phyloP scores from a whole-genome alignment of 2,797 vertebrate genomes.

The Nothura maculosa region DNA sequence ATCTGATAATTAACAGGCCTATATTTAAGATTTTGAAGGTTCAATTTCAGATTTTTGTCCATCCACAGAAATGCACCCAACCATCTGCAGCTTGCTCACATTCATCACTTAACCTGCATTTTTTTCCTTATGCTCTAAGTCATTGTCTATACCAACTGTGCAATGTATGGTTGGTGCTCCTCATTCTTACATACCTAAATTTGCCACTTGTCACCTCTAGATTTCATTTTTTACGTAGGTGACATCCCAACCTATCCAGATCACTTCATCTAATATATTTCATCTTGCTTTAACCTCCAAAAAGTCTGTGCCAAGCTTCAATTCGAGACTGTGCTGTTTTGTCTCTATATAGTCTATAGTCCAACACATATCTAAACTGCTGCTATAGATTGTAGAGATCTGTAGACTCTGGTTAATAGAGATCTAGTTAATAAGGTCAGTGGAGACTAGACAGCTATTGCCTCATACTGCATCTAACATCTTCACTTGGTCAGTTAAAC shows the following conservation, averaged over 20 bases:
- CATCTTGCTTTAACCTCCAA: background rate
- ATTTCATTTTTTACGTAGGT: background rate
- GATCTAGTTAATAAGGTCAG: background rate
- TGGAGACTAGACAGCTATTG: background rate
- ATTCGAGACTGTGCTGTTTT: background rate
- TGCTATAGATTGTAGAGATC: background rate
- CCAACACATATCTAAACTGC: background rate
- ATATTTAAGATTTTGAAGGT: background rate
- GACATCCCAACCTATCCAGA: background rate
- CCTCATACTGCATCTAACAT: fast-evolving
- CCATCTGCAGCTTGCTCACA: background rate
- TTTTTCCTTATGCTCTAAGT: background rate
- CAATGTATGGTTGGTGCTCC: background rate
- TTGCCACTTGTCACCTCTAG: background rate
- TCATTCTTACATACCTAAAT: background rate
- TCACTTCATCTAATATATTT: background rate
- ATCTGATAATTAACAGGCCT: background rate
- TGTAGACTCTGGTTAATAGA: background rate
- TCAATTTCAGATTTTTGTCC: background rate
- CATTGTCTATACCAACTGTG: fast-evolving
- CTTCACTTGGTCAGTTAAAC: background rate
- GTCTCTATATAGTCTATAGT: background rate
- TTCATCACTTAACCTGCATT: background rate
- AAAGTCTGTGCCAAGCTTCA: background rate
- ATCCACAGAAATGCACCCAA: background rate